phyloP scores from a whole-genome alignment of 2,888 invertebrate species.

The Ophion costatus region DNA sequence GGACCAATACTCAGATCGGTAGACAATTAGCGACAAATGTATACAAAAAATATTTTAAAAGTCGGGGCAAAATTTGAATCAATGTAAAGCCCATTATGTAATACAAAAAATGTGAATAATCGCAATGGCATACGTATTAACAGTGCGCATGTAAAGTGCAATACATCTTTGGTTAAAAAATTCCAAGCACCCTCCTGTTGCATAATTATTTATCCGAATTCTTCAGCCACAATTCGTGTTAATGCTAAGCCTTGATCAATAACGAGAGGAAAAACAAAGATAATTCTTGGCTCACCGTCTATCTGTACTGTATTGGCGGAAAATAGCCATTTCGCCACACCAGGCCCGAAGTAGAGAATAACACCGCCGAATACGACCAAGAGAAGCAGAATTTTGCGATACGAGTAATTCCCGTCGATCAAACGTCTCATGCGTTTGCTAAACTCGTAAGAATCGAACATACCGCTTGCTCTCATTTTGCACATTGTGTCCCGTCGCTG shows the following conservation, averaged over 20 bases:
- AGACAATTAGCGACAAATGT: not conserved
- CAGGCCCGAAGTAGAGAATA: constrained; percentile 88
- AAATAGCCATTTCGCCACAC: constrained; percentile 87
- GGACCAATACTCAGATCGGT: too few species aligned
- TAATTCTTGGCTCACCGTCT: constrained; percentile 75
- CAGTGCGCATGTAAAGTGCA: not conserved
- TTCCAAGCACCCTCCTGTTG: not conserved
- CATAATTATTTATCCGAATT: not conserved
- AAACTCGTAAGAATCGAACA: constrained; percentile 78
- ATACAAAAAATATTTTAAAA: not conserved
- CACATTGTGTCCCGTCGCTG: constrained; percentile 36
- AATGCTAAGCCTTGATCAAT: not conserved
- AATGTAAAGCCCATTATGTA: not conserved
- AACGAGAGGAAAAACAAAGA: not conserved
- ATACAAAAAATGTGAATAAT: not conserved
- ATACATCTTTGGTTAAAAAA: not conserved
- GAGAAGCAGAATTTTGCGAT: constrained; percentile 77
- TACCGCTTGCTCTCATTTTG: constrained; percentile 74
- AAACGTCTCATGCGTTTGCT: constrained; percentile 77
- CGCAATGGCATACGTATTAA: not conserved
- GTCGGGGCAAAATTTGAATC: not conserved
- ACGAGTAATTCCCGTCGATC: constrained; percentile 79
- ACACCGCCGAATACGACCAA: constrained; percentile 79
- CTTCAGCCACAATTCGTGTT: not conserved
- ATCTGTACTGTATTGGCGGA: constrained; percentile 83